phyloP scores from a whole-genome alignment of 2,113 vertebrate species.

The Rhizomys pruinosus region DNA sequence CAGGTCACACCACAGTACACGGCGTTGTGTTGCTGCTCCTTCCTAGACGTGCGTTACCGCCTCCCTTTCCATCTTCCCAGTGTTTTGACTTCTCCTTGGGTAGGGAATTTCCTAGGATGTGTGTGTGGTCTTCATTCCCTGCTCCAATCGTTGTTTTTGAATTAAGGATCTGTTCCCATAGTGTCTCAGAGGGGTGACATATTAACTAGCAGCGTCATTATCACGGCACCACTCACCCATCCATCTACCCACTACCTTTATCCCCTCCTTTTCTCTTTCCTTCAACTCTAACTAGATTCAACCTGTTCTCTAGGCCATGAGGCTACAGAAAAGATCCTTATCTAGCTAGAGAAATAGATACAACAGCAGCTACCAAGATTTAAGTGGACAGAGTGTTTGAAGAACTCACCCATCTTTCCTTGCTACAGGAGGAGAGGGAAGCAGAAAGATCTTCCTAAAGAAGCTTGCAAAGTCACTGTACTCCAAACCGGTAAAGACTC shows the following conservation, averaged over 20 bases:
- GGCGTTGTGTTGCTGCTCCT: accelerated
- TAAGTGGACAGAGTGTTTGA: not conserved
- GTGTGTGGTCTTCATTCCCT: not conserved
- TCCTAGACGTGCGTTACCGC: not conserved
- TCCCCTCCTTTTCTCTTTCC: no score
- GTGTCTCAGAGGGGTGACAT: not conserved
- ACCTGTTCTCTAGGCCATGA: not conserved
- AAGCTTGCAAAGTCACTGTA: not conserved
- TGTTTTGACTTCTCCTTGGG: not conserved
- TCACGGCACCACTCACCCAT: not conserved
- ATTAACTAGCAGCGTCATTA: not conserved
- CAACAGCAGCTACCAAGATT: not conserved
- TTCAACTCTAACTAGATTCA: not conserved
- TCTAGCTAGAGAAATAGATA: not conserved
- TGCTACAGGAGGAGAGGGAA: not conserved
- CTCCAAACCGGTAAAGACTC: not conserved
- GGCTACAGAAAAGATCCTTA: not conserved
- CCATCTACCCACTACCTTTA: no score
- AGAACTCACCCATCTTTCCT: not conserved
- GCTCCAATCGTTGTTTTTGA: not conserved
- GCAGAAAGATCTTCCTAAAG: not conserved
- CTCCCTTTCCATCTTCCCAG: not conserved
- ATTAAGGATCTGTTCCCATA: not conserved
- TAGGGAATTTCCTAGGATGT: not conserved
- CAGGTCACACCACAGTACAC: not conserved